These are phyloP conservation scores for Heteromyza rotundicornis DNA, from an alignment of 2,888 invertebrate species.

Conservation along the genomic window DNA sequence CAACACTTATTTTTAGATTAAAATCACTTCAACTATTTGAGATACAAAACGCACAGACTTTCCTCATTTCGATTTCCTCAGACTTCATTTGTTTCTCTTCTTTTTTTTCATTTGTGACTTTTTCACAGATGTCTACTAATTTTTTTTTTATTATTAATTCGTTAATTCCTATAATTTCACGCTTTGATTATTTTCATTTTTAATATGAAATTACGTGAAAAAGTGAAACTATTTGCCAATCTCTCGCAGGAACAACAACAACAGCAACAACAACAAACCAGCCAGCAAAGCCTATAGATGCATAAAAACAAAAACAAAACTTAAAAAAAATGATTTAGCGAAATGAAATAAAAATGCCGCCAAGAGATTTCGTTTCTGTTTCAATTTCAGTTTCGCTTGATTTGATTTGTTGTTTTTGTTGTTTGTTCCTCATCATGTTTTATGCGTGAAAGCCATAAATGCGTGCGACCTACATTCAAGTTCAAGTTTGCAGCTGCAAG, in stretches of 20 bases:
- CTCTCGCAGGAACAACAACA: neutral
- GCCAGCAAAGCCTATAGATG: neutral
- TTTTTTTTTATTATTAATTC: no score
- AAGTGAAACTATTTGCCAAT: constrained; percentile 5
- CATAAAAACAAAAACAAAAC: neutral
- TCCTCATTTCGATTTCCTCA: no score
- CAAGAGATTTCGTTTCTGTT: no score
- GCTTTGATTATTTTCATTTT: neutral
- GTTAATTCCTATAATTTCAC: neutral
- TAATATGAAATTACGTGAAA: neutral
- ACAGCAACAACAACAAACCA: neutral
- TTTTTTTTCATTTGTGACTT: no score
- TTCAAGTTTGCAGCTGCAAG: constrained; percentile 39
- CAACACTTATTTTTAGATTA: no score
- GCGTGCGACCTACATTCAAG: constrained; percentile 52
- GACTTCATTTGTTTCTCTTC: no score
- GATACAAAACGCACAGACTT: no score
- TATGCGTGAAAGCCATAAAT: constrained; percentile 28
- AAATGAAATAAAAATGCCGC: neutral
- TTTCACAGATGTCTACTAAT: no score
- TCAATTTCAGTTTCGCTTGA: neutral
- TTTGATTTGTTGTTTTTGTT: neutral
- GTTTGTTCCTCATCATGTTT: neutral
- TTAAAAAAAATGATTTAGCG: neutral
- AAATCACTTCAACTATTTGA: no score